phyloP scores from a whole-genome alignment of 92 coral and sea anemone genomes.

The Palythoa heliodiscus region DNA sequence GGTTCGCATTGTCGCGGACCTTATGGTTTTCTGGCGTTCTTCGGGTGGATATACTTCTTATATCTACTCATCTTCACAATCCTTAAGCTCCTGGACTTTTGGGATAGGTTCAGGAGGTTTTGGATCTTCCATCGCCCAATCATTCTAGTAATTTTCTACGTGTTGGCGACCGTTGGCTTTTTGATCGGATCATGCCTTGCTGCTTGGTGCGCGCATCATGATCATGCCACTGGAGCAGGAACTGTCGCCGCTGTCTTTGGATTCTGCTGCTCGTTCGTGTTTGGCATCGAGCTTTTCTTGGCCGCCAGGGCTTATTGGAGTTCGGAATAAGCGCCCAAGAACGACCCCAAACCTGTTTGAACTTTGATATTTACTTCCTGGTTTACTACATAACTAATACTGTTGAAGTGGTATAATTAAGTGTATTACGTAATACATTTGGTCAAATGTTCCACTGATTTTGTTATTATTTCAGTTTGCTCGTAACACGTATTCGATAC shows the following conservation, averaged over 20 bases:
- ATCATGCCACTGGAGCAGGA: conserved; percentile 50
- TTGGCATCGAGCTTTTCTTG: conserved; percentile 70
- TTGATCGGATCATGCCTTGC: conserved; percentile 67
- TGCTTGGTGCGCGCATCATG: conserved; percentile 65
- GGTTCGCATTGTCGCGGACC: conserved; percentile 31
- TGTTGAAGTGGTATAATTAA: conserved; percentile 16
- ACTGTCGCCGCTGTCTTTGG: conserved; percentile 87
- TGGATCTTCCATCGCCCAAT: conserved; percentile 87
- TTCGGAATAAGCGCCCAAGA: conserved; percentile 64
- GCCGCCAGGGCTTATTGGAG: conserved; percentile 68
- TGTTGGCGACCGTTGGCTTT: conserved; percentile 69
- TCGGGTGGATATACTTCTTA: conserved; percentile 89
- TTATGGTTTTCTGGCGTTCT: conserved; percentile 67
- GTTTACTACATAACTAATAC: no score
- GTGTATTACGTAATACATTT: no score
- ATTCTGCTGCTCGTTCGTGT: conserved; percentile 62
- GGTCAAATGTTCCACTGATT: no score
- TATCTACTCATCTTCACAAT: conserved; percentile 82
- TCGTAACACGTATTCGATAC: no score
- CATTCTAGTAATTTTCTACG: conserved; percentile 57
- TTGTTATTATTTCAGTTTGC: no score
- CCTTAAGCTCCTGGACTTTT: conserved; percentile 80
- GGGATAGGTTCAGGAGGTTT: conserved; percentile 72
- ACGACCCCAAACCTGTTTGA: conserved; percentile 35
- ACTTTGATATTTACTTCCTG: no score